Base-by-base conservation (phyloP, 2,113 vertebrate genomes). In the Penelope pileata region DNA sequence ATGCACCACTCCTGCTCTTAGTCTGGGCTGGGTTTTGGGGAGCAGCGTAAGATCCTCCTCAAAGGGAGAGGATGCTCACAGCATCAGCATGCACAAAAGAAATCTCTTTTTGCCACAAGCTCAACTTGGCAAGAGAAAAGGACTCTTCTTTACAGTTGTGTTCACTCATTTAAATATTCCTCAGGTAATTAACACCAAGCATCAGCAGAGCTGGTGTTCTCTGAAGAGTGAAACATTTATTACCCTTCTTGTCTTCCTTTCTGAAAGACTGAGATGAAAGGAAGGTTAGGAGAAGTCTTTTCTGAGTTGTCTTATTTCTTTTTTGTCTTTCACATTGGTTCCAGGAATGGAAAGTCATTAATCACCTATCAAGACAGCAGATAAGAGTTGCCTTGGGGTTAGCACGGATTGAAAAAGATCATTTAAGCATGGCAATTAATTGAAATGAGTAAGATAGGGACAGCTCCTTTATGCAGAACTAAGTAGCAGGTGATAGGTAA, bases 291-390 rank as follows among this genome's bases (percentile, higher is more conserved):
- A 93, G 51, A 36, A 92, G 36, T 86, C 14, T 70, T 82, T 93
- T 86, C 60, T 88, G 45, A 50, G 54, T 90, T 85, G 16, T 88
- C 69, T 91, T 88, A 63, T 91, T 92, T 92, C 60, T 92, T 63
- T 84, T 84, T 77, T 86, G 84, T 84, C 91, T 94, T 85, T 94
- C 86, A 62, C 15, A 12, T 26, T 82, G n/a, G 42, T 86, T 94
- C 85, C 84, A 83, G 32, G 53, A 97, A 89, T 29, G 68, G 75
- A 93, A 95, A 97, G 63, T 83, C 80, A 94, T 97, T 94, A 92
- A 89, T 97, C 95, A 96, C 60, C 56, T 93, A 68, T 87, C 80
- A 93, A 83, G 87, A 62, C 34, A 24, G 59, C 47, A 89, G 60
- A 66, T 83, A 89, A 76, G 40, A 91, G 70, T 60, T 91, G 83